These are phyloP conservation scores for Lepisosteus osseus DNA, from an alignment of 2,113 vertebrate species.

Conservation along the genomic window DNA sequence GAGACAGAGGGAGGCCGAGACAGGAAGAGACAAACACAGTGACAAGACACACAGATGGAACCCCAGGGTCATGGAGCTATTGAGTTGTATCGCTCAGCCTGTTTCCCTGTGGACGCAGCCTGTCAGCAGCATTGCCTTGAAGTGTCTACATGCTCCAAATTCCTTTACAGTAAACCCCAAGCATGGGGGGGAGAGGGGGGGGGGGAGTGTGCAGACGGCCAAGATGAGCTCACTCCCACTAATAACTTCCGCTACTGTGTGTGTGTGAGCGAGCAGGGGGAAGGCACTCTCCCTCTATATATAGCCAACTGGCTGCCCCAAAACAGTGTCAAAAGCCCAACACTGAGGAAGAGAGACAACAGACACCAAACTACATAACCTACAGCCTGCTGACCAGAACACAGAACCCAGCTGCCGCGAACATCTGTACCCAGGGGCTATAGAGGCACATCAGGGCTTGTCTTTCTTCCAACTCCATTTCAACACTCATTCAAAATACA, in stretches of 20 bases:
- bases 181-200: conserved; percentile 38
- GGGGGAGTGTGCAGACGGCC: conserved; percentile 18
- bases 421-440: no score
- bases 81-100: background rate
- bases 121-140: background rate
- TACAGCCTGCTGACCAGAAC: background rate
- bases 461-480: no score
- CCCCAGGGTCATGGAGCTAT: no score
- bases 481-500: no score
- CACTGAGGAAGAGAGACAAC: conserved; percentile 5
- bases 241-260: conserved; percentile 38
- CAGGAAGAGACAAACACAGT: no score
- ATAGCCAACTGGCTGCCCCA: conserved; percentile 25
- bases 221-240: conserved; percentile 58
- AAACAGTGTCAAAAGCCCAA: conserved; percentile 14
- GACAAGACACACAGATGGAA: no score
- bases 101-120: background rate
- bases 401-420: no score
- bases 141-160: conserved; percentile 14
- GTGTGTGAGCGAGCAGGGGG: conserved; percentile 15
- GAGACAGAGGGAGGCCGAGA: background rate
- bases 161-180: conserved; percentile 15
- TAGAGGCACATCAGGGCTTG: no score
- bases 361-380: conserved; percentile 1
- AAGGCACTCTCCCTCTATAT: conserved; percentile 37